phyloP scores from a whole-genome alignment of 2,888 invertebrate species.

The Morpho achilles region DNA sequence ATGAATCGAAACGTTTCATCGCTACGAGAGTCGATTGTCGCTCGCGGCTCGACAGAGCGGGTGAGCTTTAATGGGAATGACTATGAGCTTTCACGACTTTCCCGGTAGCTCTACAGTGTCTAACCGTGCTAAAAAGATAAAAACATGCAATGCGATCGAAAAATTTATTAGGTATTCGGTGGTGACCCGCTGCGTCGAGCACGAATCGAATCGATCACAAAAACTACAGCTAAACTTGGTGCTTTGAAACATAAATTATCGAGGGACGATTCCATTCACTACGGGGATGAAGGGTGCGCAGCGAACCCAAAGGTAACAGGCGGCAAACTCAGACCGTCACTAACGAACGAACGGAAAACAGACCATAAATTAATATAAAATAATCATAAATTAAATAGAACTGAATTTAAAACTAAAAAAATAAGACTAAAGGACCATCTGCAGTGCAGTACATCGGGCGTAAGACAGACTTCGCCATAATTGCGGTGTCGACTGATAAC shows the following conservation, averaged over 20 bases:
- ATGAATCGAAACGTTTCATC: not conserved
- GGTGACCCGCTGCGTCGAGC: conserved; percentile 27
- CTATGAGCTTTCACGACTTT: too few species aligned
- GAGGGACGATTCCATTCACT: conserved; percentile 32
- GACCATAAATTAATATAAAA: conserved; percentile 33
- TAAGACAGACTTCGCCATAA: too few species aligned
- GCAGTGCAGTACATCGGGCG: conserved; percentile 33
- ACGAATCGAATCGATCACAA: conserved; percentile 15
- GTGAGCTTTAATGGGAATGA: not conserved
- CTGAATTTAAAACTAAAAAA: conserved; percentile 37
- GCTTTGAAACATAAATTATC: conserved; percentile 16
- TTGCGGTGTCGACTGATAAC: too few species aligned
- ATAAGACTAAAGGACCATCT: conserved; percentile 37
- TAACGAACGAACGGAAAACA: conserved; percentile 46
- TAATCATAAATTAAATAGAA: conserved; percentile 39
- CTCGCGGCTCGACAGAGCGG: conserved; percentile 28
- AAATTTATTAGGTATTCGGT: too few species aligned
- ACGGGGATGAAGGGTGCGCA: conserved; percentile 52
- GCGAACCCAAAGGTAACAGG: conserved; percentile 48
- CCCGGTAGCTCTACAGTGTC: not conserved
- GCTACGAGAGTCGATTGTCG: conserved; percentile 6
- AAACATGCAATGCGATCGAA: too few species aligned
- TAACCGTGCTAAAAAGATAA: too few species aligned
- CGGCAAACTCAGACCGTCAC: conserved; percentile 42
- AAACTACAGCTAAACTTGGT: conserved; percentile 21